Percentiles rank a stretch among this genome's conserved stretches.
These are phyloP conservation scores for Hemitrygon akajei DNA, from an alignment of 2,797 vertebrate species.

Conservation along the genomic window DNA sequence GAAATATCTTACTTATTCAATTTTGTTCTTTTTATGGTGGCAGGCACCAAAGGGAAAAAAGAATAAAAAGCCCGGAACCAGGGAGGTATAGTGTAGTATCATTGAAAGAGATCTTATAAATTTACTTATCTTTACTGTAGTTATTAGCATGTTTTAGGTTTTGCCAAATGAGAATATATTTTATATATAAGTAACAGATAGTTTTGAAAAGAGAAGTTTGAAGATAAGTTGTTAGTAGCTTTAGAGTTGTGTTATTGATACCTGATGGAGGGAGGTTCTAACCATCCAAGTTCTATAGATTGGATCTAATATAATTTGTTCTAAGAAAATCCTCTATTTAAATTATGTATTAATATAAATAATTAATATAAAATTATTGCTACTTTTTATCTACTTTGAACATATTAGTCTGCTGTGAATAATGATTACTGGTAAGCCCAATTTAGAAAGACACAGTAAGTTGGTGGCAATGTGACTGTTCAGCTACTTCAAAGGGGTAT, in stretches of 20 bases:
- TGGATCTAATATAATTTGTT: not conserved
- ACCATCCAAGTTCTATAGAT: not conserved
- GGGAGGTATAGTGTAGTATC: slow-evolving; percentile 2
- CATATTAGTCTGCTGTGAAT: not conserved
- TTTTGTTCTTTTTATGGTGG: slow-evolving; percentile 19
- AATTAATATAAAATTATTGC: not conserved
- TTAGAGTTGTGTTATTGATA: not conserved
- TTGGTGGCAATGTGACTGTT: not conserved
- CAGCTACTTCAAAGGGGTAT: not conserved
- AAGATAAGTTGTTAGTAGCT: not conserved
- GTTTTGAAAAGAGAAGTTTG: not conserved
- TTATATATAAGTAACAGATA: not conserved
- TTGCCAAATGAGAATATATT: not conserved
- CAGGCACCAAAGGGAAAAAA: slow-evolving; percentile 15
- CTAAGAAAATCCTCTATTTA: not conserved
- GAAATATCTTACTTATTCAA: slow-evolving; percentile 24
- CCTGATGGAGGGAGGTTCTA: not conserved
- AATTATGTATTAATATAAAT: not conserved
- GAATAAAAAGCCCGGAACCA: not conserved
- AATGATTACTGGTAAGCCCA: not conserved
- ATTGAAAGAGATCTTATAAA: not conserved
- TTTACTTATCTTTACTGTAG: not conserved
- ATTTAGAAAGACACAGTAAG: not conserved
- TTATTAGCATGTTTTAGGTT: not conserved
- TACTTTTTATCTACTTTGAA: not conserved